Percentiles rank a stretch among this genome's conserved stretches.
Evolutionary conservation across 1,140 invertebrate species (phyloP).

Genomic region (Thaumatotibia leucotreta): DNA sequence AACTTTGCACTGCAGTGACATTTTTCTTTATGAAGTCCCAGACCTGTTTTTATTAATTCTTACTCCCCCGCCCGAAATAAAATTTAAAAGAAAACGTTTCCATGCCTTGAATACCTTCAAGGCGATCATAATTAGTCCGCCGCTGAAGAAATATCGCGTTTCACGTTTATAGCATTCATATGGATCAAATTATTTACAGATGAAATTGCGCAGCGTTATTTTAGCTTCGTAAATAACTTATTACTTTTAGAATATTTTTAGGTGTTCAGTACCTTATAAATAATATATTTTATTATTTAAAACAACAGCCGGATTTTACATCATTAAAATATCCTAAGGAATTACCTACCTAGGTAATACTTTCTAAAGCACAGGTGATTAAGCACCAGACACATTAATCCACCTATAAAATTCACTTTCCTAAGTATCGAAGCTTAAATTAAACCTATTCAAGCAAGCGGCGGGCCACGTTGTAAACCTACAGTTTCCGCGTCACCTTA

Average conservation of each 20-base stretch:
- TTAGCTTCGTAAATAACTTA: too few relatives aligned
- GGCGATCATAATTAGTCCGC: background rate
- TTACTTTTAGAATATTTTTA: too few relatives aligned
- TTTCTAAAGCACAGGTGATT: background rate
- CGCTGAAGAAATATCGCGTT: background rate
- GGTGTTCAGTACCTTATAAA: too few relatives aligned
- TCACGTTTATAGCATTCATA: constrained; percentile 4
- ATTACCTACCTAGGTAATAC: too few relatives aligned
- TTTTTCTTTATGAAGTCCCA: constrained; percentile 59
- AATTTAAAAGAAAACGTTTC: constrained; percentile 29
- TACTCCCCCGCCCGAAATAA: constrained; percentile 36
- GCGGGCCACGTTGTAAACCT: background rate
- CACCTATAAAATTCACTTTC: too few relatives aligned
- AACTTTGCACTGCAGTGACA: constrained; percentile 56
- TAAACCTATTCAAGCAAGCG: background rate
- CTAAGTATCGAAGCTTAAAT: background rate
- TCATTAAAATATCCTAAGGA: too few relatives aligned
- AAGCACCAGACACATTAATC: background rate
- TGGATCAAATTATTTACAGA: background rate
- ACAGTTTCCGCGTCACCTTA: background rate
- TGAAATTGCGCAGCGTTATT: too few relatives aligned
- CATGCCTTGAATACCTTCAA: constrained; percentile 28
- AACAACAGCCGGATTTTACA: too few relatives aligned
- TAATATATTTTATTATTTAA: too few relatives aligned
- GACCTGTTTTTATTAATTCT: constrained; percentile 60